Base-by-base conservation (phyloP, 2,113 vertebrate species). In the Phycodurus eques region DNA sequence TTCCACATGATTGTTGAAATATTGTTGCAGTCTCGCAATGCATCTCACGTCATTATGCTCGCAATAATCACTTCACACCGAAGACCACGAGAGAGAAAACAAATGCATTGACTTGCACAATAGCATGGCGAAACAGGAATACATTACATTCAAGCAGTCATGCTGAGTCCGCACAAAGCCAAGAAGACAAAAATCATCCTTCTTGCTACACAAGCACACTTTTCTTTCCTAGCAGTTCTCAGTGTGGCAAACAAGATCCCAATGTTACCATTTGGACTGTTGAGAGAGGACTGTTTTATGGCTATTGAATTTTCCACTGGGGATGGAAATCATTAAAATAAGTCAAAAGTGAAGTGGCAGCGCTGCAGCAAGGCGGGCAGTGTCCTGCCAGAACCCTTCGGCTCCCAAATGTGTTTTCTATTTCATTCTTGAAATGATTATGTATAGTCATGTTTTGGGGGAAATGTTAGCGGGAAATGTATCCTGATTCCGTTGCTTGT, bases 131-230 rank as follows among this genome's bases (percentile, higher is more conserved):
- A n/a, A 78, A 82, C 76, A 72, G 72, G 62, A 72, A 60, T 71
- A 71, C 70, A 78, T 78, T 80, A 80, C 85, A 88, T 76, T 80
- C 67, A 69, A 7, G 33, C 70, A 80, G 79, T 83, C 76, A 20
- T 78, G 71, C 72, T 81, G 74, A 81, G 51, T 74, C 75, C 65
- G 61, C 62, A 63, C 15, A 63, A 35, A 14, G 5, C 11, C 19
- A 63, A 62, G 8, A 63, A 60, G 9, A 8, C 13, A 20, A 63
- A 63, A 63, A 2, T 31, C 59, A 11, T 7, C 11, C 3, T 61
- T 14, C 0, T 47, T 47, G 0, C 4, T 47, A 13, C 46, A 47
- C 46, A 47, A 47, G 14, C 14, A 49, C 12, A 44, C 10, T 9
- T 44, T 44, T 44, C 43, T 8, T 44, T 44, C 43, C 43, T 44